phyloP scores from a whole-genome alignment of 1,140 invertebrate species.

The Drosophila nebulosa region DNA sequence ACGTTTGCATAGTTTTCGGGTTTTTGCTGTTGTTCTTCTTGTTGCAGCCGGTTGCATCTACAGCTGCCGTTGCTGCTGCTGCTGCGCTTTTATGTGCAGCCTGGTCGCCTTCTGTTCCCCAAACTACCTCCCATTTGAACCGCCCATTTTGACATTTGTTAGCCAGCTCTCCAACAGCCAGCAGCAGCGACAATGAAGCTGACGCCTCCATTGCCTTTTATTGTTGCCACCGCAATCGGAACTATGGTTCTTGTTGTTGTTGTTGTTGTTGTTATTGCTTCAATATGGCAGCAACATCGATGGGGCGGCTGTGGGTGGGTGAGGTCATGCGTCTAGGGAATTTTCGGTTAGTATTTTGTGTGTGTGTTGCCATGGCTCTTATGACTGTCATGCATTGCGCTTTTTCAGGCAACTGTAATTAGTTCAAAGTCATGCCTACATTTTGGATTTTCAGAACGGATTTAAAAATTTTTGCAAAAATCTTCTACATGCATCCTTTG shows the following conservation, averaged over 20 bases:
- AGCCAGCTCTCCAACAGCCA: constrained; percentile 26
- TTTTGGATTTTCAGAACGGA: constrained; percentile 19
- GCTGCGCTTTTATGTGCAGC: constrained; percentile 62
- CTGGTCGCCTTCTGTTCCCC: not conserved
- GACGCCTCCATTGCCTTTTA: constrained; percentile 58
- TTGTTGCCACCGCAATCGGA: constrained; percentile 60
- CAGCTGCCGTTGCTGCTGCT: constrained; percentile 43
- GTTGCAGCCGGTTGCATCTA: constrained; percentile 47
- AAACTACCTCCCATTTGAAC: not conserved
- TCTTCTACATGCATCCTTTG: not conserved
- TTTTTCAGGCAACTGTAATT: constrained; percentile 34
- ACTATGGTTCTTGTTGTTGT: constrained; percentile 21
- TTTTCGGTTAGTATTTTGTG: constrained; percentile 13
- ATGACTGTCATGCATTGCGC: constrained; percentile 17
- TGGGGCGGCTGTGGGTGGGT: not conserved
- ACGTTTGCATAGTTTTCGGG: constrained; percentile 45
- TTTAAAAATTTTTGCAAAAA: not conserved
- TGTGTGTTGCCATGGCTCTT: not conserved
- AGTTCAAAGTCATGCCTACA: constrained; percentile 34
- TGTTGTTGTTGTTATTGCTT: constrained; percentile 17
- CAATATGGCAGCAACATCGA: constrained; percentile 40
- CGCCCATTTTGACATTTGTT: constrained; percentile 48
- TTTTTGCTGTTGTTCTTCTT: constrained; percentile 27
- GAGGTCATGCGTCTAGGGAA: constrained; percentile 5
- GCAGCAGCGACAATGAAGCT: constrained; percentile 30